Percentiles rank a stretch among this genome's conserved stretches.
Conservation (phyloP, 2,113 vertebrate species). For the Catharus fuscescens region DNA sequence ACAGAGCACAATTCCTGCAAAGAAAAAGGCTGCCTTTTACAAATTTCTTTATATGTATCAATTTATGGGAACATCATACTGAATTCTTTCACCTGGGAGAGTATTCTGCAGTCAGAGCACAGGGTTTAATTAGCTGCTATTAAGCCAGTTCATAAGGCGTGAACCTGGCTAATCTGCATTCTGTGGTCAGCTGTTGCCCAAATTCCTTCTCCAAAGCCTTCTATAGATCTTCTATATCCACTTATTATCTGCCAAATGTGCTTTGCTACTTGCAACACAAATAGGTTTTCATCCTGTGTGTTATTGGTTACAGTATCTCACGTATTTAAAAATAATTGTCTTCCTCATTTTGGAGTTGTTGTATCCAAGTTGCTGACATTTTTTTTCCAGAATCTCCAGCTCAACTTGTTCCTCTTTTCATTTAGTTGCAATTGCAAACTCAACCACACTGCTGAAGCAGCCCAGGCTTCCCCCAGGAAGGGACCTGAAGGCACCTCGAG, state of each 20-base stretch:
- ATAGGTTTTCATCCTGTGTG: not conserved
- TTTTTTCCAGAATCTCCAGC: not conserved
- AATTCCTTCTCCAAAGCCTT: not conserved
- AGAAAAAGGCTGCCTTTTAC: not conserved
- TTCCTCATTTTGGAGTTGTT: not conserved
- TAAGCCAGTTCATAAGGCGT: not conserved
- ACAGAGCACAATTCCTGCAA: not conserved
- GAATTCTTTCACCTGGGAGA: not conserved
- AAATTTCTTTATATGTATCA: not conserved
- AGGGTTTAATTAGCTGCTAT: not conserved
- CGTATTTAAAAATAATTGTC: not conserved
- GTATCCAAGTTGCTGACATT: not conserved
- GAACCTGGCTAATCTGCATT: not conserved
- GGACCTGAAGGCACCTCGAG: not conserved
- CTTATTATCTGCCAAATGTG: not conserved
- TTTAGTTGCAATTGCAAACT: not conserved
- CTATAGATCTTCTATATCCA: not conserved
- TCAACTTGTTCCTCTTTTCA: not conserved
- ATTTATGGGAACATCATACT: not conserved
- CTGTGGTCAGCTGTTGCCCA: not conserved
- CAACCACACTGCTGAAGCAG: not conserved
- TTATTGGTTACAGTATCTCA: no score
- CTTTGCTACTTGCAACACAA: not conserved
- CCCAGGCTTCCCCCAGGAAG: not conserved
- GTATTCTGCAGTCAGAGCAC: not conserved